A percentile compares a stretch with the other conserved stretches of the same genome.
Evolutionary conservation across 2,888 invertebrate species (phyloP).

Genomic region (Stramonita haemastoma): DNA sequence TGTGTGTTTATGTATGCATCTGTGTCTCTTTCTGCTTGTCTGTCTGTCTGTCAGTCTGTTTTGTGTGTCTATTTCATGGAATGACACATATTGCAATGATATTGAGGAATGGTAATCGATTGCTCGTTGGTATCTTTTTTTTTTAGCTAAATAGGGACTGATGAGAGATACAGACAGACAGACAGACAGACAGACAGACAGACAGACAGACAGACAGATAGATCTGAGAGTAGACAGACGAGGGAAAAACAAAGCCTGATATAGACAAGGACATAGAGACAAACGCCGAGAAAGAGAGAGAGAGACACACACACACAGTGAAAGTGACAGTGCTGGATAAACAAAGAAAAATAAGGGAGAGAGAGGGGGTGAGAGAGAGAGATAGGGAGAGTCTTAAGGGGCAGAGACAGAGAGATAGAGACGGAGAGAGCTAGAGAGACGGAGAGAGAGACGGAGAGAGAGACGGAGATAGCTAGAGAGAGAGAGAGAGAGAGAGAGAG

Average conservation of each 20-base stretch:
- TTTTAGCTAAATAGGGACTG: neutral
- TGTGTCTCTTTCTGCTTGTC: too few relatives aligned
- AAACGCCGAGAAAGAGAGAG: neutral
- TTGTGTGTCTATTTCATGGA: neutral
- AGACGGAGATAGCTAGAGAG: neutral
- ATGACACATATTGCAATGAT: too few relatives aligned
- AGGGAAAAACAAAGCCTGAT: neutral
- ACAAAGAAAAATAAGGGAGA: neutral
- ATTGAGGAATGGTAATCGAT: too few relatives aligned
- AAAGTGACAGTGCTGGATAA: neutral
- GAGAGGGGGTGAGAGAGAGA: neutral
- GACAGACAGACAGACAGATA: neutral
- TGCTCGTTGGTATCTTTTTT: too few relatives aligned
- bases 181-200: constrained; percentile 3
- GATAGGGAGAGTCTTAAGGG: neutral
- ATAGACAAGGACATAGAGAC: neutral
- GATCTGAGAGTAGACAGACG: neutral
- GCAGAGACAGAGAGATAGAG: neutral
- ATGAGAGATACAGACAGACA: neutral
- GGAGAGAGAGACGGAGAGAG: neutral
- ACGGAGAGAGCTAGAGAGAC: neutral
- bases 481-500: neutral
- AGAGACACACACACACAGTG: neutral
- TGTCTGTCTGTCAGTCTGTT: neutral
- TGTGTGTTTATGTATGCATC: neutral